Base-by-base conservation (phyloP, 2,888 invertebrate species). In the Andrena camellia region DNA sequence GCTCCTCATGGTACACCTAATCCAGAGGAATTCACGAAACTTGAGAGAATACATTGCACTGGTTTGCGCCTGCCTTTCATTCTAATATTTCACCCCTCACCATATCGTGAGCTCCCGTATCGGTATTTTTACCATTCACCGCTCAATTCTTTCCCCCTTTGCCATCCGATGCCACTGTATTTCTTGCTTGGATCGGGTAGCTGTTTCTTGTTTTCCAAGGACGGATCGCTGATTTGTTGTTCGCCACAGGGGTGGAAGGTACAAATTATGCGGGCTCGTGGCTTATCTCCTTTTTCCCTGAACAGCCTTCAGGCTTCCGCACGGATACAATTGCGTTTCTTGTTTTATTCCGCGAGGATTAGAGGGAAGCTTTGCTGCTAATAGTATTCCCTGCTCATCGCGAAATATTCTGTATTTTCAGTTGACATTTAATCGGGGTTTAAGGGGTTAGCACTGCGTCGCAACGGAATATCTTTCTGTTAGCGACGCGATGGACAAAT, bases 251-350 rank as follows among this genome's bases (percentile, higher is more conserved):
- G 6, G 26, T 26, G 57, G 48, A 59, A 63, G 52, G 60, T 50
- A 83, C 70, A 50, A 75, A 84, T 81, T 81, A 81, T 77, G 63
- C 63, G 20, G 54, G 20, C 4, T 29, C 64, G 62, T 35, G 50
- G 54, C 8, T 62, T 13, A 35, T 66, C 29, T 59, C 35, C 31
- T 23, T 42, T 31, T 50, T 23, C 54, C 54, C 20, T 20, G 42
- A 33, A 8, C 26, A 33, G 13, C 31, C 66, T n/a, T 23, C 29
- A 31, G 31, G 57, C 31, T 57, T 26, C 48, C 17, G 20, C 20
- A 20, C 48, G 23, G 48, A 4, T 17, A 20, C 26, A 17, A 50
- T 60, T 64, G 26, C 59, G 50, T 71, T 59, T 31, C 42, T 33
- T 60, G 26, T 23, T 59, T 63, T 26, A 52, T 3, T 7, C 57